Evolutionary conservation across 2,888 invertebrate genomes (phyloP).

Genomic region (Neoitamus cyanurus): DNA sequence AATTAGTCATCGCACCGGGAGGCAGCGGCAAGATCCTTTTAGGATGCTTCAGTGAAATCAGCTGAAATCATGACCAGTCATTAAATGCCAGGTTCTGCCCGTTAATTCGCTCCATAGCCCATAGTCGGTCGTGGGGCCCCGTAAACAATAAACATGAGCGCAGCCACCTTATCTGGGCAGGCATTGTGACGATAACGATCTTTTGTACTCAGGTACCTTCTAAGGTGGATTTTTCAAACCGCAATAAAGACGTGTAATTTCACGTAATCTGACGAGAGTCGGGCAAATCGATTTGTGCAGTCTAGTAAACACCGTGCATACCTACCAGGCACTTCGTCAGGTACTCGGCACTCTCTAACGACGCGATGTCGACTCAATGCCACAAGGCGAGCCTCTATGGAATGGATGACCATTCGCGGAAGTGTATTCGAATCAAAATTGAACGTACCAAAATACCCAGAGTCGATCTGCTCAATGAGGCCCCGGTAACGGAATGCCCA

Average conservation of each 20-base stretch:
- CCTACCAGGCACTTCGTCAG: not conserved
- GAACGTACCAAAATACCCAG: conserved; percentile 15
- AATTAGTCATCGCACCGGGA: not conserved
- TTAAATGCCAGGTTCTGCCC: too few species aligned
- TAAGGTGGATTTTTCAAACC: not conserved
- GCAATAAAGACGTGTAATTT: conserved; percentile 13
- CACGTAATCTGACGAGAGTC: conserved; percentile 25
- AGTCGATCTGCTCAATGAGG: not conserved
- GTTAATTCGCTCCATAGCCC: too few species aligned
- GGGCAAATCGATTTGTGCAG: conserved; percentile 38
- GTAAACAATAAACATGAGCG: not conserved
- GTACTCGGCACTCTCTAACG: not conserved
- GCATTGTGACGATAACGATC: not conserved
- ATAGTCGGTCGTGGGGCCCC: not conserved
- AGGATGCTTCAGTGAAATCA: not conserved
- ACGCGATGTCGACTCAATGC: not conserved
- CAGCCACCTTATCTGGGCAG: not conserved
- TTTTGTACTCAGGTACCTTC: not conserved
- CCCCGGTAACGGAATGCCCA: conserved; percentile 28
- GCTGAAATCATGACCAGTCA: not conserved
- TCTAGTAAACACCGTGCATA: conserved; percentile 17
- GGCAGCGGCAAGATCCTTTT: not conserved
- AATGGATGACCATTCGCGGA: conserved; percentile 6
- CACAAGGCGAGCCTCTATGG: not conserved
- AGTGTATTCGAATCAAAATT: conserved; percentile 25